Evolutionary conservation across 2,888 invertebrate genomes (phyloP), one percentile per base, ranked within the genome.

Genomic region (Pogonocherus hispidulus): DNA sequence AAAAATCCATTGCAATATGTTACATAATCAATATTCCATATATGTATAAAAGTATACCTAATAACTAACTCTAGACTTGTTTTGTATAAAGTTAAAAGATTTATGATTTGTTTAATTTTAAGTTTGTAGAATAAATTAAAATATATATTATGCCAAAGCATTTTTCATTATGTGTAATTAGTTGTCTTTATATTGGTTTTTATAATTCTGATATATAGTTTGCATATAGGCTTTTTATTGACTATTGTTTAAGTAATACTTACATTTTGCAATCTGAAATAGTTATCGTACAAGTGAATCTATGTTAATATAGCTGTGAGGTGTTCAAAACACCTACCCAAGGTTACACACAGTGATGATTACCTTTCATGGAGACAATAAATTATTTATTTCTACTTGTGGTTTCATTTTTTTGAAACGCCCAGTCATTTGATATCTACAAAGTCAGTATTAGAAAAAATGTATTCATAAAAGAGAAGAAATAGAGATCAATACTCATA

Each of bases 281-380:
- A 79, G 76, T 72, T 74, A 76, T 76, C 80, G 79, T 80, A 78
- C 76, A 78, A 77, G 74, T 79, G 76, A 78, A 76, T 79, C 71
- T 74, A 77, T 78, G 76, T 78, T 77, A 78, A 72, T 70, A 72
- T 82, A 83, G 81, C 80, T 84, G 81, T 83, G 78, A 76, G 82
- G 80, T 81, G 83, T 83, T 83, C 62, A 76, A 78, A 82, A 83
- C 83, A 80, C 81, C 81, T 74, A 76, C 78, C 77, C 72, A 81
- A 81, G 79, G 80, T 83, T 78, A 78, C 73, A 76, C 75, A 75
- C 68, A 73, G 79, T 81, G 82, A 80, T 84, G 82, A 84, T 83
- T 83, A 80, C 78, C 83, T 81, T 83, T 84, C 83, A 81, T 84
- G 82, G 82, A 85, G 85, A 85, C 85, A 85, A 85, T 85, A 85